Evolutionary conservation across 2,888 invertebrate species (phyloP).

Genomic region (Agrochola lychnidis): DNA sequence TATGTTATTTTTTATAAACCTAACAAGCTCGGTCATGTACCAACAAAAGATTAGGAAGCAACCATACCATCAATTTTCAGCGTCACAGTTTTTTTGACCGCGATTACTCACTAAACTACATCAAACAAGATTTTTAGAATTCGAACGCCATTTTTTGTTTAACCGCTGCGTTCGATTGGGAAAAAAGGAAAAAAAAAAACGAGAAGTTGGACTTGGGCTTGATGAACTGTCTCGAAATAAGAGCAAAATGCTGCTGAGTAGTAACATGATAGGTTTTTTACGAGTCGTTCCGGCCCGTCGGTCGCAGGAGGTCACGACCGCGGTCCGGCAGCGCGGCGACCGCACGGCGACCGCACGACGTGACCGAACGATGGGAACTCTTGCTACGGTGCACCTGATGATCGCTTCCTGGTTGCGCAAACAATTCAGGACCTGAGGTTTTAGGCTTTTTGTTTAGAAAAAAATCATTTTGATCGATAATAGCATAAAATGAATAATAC

Average conservation of each 20-base stretch:
- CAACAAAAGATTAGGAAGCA: constrained; percentile 36
- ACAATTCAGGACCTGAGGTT: constrained; percentile 52
- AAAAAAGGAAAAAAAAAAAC: constrained; percentile 56
- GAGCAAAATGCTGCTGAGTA: constrained; percentile 77
- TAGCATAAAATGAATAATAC: background rate
- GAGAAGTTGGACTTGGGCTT: constrained; percentile 64
- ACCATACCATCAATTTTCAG: constrained; percentile 41
- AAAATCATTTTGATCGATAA: background rate
- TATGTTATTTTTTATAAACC: constrained; percentile 4
- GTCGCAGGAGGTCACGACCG: constrained; percentile 81
- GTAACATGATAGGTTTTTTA: constrained; percentile 83
- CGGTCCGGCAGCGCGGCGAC: constrained; percentile 59
- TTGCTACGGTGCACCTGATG: constrained; percentile 70
- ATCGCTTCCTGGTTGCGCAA: constrained; percentile 76
- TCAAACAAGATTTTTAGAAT: constrained; percentile 61
- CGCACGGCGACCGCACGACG: constrained; percentile 76
- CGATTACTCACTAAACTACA: constrained; percentile 56
- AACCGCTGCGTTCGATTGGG: constrained; percentile 47
- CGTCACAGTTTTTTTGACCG: constrained; percentile 51
- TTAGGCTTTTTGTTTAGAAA: constrained; percentile 25
- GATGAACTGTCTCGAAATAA: constrained; percentile 81
- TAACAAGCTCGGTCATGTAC: constrained; percentile 29
- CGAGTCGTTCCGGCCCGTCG: constrained; percentile 79
- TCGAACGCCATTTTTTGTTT: constrained; percentile 61
- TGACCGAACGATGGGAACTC: constrained; percentile 81